phyloP scores from a whole-genome alignment of 2,797 vertebrate species.

The Clarias platycephalus region DNA sequence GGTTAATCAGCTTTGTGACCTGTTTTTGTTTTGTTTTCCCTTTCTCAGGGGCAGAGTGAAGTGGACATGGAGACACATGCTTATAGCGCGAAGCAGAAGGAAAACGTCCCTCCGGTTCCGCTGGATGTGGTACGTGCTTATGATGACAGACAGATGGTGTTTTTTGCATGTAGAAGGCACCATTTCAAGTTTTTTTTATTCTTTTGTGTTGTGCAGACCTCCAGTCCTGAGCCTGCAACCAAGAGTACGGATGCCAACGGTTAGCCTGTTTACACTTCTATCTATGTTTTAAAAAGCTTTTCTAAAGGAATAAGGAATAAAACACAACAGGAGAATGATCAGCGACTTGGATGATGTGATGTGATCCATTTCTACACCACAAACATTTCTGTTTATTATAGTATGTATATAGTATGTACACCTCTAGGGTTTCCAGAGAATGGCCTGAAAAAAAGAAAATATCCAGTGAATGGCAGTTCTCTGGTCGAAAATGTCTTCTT shows the following conservation, averaged over 20 bases:
- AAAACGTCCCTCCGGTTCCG: constrained; percentile 82
- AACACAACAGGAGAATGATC: neutral
- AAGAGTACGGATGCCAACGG: constrained; percentile 64
- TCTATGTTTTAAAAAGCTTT: neutral
- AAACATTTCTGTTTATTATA: neutral
- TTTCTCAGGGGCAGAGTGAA: constrained; percentile 74
- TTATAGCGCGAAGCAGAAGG: constrained; percentile 85
- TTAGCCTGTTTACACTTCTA: constrained; percentile 47
- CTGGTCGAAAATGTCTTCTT: too few species aligned
- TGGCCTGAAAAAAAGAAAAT: too few species aligned
- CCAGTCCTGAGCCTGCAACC: constrained; percentile 62
- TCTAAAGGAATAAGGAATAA: neutral
- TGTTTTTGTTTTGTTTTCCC: constrained; percentile 1
- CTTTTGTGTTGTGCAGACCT: constrained; percentile 56
- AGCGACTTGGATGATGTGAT: neutral
- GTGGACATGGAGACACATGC: constrained; percentile 71
- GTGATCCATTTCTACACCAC: neutral
- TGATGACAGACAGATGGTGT: too few species aligned
- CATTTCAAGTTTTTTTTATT: neutral
- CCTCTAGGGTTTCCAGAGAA: too few species aligned
- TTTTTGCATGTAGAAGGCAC: constrained; percentile 8
- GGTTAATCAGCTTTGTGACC: neutral
- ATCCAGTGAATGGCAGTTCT: too few species aligned
- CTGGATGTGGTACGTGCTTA: constrained; percentile 70
- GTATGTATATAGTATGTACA: neutral